phyloP scores from a whole-genome alignment of 1,140 invertebrate species.

The Bombus soroeensis region DNA sequence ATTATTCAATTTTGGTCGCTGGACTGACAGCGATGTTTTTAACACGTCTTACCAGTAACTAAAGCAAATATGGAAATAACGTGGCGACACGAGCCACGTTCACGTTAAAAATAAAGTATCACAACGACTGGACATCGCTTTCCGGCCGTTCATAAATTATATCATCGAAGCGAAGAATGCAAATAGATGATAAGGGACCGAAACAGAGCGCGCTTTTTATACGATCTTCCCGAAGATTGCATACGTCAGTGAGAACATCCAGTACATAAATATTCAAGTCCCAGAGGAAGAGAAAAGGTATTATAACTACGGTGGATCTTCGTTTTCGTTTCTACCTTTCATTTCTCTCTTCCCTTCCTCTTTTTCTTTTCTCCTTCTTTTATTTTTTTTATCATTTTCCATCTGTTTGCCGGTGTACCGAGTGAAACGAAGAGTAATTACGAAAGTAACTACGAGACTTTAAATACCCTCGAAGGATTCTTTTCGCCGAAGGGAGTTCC shows the following conservation, averaged over 20 bases:
- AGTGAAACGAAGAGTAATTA: constrained; percentile 43
- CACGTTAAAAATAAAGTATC: neutral
- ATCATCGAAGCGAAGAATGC: neutral
- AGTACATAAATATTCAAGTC: constrained; percentile 36
- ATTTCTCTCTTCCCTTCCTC: neutral
- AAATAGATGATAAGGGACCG: neutral
- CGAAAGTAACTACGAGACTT: constrained; percentile 42
- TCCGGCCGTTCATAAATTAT: neutral
- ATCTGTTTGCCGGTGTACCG: neutral
- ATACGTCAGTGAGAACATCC: constrained; percentile 2
- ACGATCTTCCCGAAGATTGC: neutral
- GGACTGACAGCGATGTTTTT: neutral
- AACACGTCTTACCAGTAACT: too few relatives aligned
- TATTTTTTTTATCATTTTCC: neutral
- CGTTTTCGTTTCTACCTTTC: neutral
- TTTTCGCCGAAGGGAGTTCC: neutral
- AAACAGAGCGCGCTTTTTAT: neutral
- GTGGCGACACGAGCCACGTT: neutral
- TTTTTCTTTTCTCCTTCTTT: neutral
- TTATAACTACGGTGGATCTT: neutral
- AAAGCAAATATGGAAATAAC: too few relatives aligned
- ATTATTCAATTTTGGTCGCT: too few relatives aligned
- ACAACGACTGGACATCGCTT: neutral
- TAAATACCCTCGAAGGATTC: constrained; percentile 38
- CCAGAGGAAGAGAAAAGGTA: neutral